These are phyloP conservation scores for Dryocosmus kuriphilus DNA, from an alignment of 2,888 invertebrate species.

Conservation along the genomic window DNA sequence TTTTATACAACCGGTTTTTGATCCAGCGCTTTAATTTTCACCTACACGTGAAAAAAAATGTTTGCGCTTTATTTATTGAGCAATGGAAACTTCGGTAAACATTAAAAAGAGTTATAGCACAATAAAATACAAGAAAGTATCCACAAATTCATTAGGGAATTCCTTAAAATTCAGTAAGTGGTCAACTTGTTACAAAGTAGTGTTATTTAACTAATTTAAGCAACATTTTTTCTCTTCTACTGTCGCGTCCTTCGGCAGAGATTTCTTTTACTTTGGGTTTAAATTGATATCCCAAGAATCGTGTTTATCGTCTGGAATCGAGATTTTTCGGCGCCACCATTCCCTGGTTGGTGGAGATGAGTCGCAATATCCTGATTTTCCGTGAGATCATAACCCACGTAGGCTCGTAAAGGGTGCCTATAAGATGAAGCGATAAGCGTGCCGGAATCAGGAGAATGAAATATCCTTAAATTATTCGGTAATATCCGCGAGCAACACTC, in stretches of 20 bases:
- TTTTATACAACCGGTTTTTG: too few relatives aligned
- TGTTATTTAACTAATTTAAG: background rate
- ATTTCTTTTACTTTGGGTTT: too few relatives aligned
- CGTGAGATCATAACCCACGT: background rate
- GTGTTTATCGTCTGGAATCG: background rate
- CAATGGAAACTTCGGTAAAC: too few relatives aligned
- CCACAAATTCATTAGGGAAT: background rate
- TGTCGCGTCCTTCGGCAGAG: background rate
- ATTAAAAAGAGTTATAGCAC: background rate
- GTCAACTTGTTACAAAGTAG: background rate
- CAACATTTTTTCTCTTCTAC: background rate
- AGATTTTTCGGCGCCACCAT: background rate
- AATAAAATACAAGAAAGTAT: background rate
- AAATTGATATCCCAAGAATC: too few relatives aligned
- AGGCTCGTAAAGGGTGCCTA: slow-evolving; percentile 2
- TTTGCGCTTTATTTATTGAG: too few relatives aligned
- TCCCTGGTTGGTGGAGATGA: background rate
- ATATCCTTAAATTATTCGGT: slow-evolving; percentile 73
- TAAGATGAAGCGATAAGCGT: slow-evolving; percentile 37
- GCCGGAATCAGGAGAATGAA: slow-evolving; percentile 57
- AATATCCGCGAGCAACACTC: slow-evolving; percentile 67
- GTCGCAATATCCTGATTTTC: slow-evolving; percentile 25
- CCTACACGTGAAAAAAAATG: too few relatives aligned
- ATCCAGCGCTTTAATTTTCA: too few relatives aligned
- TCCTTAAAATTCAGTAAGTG: too few relatives aligned